These are phyloP conservation scores for Laothoe populi DNA, from an alignment of 2,888 invertebrate genomes.

Conservation along the genomic window DNA sequence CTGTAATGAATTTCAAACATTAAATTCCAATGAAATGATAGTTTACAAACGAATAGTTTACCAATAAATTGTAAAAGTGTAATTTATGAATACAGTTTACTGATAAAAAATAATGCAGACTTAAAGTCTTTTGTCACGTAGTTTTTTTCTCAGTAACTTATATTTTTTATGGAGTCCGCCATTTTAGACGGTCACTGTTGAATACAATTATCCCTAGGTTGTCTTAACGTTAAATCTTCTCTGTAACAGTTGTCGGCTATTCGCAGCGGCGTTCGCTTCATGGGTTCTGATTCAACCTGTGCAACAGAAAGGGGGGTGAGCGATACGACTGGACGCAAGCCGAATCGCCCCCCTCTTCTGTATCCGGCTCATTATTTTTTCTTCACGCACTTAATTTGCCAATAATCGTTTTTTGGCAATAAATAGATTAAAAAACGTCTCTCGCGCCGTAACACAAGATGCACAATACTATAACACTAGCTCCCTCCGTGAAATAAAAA, in stretches of 20 bases:
- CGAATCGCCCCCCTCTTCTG: conserved; percentile 78
- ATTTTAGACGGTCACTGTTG: not conserved
- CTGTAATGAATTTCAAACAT: conserved; percentile 49
- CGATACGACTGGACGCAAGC: conserved; percentile 69
- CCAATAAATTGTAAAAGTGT: conserved; percentile 19
- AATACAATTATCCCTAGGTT: conserved; percentile 26
- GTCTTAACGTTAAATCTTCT: conserved; percentile 28
- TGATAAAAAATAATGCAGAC: conserved; percentile 18
- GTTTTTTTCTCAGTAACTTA: conserved; percentile 14
- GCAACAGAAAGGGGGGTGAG: conserved; percentile 81
- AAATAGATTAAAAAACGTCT: conserved; percentile 10
- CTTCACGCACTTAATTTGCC: conserved; percentile 37
- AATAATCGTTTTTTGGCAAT: conserved; percentile 1
- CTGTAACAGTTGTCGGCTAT: conserved; percentile 29
- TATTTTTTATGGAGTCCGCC: conserved; percentile 7
- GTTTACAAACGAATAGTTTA: conserved; percentile 40
- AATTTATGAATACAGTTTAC: conserved; percentile 15
- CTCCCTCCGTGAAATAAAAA: conserved; percentile 70
- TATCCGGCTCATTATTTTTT: conserved; percentile 67
- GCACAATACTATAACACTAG: conserved; percentile 79
- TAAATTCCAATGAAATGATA: conserved; percentile 43
- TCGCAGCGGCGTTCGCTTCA: conserved; percentile 50
- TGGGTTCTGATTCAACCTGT: conserved; percentile 83
- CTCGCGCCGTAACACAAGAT: conserved; percentile 76
- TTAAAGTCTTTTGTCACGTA: conserved; percentile 10